Base-by-base conservation (phyloP, 2,888 invertebrate genomes). In the Bombylius discolor region DNA sequence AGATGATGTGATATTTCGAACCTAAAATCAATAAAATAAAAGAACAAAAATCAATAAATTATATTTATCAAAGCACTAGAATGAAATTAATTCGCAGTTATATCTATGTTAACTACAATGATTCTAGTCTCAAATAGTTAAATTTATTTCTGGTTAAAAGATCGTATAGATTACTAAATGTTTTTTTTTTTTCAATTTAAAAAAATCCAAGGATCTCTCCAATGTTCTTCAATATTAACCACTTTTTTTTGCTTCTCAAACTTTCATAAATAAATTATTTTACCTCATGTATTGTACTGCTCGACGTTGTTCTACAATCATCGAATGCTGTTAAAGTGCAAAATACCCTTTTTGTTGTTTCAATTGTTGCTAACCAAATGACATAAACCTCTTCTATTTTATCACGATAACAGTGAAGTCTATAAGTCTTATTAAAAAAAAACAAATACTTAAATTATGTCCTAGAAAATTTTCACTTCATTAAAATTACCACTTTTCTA, bases 241-340 rank as follows among this genome's bases (percentile, higher is more conserved):
- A 23, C 23, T 23, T 23, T 23, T 2, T 23, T 23, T 23, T 23
- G 23, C 23, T 23, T 1, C 7, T 31, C 14, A 23, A 11, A 50
- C 3, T 1, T 23, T 39, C 5, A 52, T 44, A 23, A 8, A 13
- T 14, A 31, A 47, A 51, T 32, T 11, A 9, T 14, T 33, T 53
- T 53, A 66, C 64, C 50, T 65, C 61, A 13, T 64, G 59, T 42
- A 67, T 66, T 6, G 63, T 56, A 50, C 67, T 66, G 6, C 65
- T 61, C n/a, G 66, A 65, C 1, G 65, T 61, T 5, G 62, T 62
- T 65, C 65, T 65, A 8, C 59, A 52, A n/a, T 63, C 63, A 48
- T 67, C 65, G 52, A 63, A 67, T 5, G 64, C 65, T 6, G 66
- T 66, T 1, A 67, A 53, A 1, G 68, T 67, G 31, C 64, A 63